phyloP scores from a whole-genome alignment of 2,888 invertebrate species.

The Galerucella nymphaeae region DNA sequence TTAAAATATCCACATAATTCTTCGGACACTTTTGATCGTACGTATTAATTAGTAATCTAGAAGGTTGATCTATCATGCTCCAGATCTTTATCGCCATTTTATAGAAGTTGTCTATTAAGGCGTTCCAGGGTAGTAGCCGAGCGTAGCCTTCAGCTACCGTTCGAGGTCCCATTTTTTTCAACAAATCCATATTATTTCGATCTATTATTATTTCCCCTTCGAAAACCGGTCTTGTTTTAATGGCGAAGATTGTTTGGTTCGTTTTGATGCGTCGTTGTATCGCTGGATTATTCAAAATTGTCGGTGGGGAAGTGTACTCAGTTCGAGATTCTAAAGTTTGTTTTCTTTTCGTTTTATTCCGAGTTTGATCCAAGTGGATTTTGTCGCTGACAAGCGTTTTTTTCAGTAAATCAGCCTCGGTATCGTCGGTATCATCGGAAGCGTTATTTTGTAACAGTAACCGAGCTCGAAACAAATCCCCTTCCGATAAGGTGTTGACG shows the following conservation, averaged over 20 bases:
- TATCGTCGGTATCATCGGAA: background rate
- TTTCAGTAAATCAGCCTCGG: slow-evolving; percentile 39
- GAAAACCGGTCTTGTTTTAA: slow-evolving; percentile 42
- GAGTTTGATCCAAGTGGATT: background rate
- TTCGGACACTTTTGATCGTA: slow-evolving; percentile 45
- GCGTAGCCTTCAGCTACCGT: slow-evolving; percentile 49
- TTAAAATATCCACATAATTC: slow-evolving; percentile 53
- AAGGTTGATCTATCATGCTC: slow-evolving; percentile 48
- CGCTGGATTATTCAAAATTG: slow-evolving; percentile 28
- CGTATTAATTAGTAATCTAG: slow-evolving; percentile 49
- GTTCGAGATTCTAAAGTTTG: slow-evolving; percentile 41
- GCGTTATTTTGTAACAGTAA: slow-evolving; percentile 18
- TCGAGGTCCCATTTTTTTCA: slow-evolving; percentile 48
- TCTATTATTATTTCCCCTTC: slow-evolving; percentile 51
- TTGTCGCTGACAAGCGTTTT: slow-evolving; percentile 17
- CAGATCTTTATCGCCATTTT: slow-evolving; percentile 52
- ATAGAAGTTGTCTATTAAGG: slow-evolving; percentile 50
- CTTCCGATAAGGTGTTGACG: slow-evolving; percentile 40
- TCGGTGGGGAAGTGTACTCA: slow-evolving; percentile 23
- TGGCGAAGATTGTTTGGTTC: background rate
- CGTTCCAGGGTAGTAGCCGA: slow-evolving; percentile 54
- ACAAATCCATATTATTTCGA: slow-evolving; percentile 41
- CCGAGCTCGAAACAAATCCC: slow-evolving; percentile 36
- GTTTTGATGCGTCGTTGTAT: slow-evolving; percentile 39
- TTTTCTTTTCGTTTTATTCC: slow-evolving; percentile 44